A percentile compares a stretch with the other conserved stretches of the same genome.
These are phyloP conservation scores for Nephotettix cincticeps DNA, from an alignment of 1,140 invertebrate genomes.

Conservation along the genomic window DNA sequence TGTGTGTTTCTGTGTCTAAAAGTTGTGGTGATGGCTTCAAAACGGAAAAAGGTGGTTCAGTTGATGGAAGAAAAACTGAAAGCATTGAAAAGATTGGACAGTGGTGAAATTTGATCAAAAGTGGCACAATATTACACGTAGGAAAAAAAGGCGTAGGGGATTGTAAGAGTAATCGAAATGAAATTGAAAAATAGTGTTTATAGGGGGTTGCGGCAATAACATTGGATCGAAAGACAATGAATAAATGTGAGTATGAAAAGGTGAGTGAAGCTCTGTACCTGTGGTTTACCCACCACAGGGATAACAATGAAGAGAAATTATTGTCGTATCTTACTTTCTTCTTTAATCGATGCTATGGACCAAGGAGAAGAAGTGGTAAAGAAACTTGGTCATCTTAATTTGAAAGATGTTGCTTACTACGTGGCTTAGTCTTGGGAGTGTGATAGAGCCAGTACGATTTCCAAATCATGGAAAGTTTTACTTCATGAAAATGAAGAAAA, in stretches of 20 bases:
- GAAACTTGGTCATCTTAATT: conserved; percentile 7
- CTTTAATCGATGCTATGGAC: conserved; percentile 18
- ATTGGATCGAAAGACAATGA: conserved; percentile 22
- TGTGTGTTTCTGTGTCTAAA: too few species aligned
- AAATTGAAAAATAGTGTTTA: conserved; percentile 28
- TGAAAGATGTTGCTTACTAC: conserved; percentile 17
- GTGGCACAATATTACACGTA: too few species aligned
- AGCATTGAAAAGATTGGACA: too few species aligned
- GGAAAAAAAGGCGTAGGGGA: background rate
- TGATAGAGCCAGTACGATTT: conserved; percentile 7
- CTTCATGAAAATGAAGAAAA: conserved; percentile 11
- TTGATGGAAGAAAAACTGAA: too few species aligned
- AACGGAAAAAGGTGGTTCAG: too few species aligned
- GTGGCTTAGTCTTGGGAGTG: conserved; percentile 1
- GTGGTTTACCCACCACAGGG: conserved; percentile 28
- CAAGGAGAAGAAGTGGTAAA: conserved; percentile 9
- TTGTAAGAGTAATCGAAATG: conserved; percentile 27
- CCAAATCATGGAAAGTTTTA: conserved; percentile 17
- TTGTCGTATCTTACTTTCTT: background rate
- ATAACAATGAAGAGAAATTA: too few species aligned
- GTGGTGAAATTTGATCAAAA: too few species aligned
- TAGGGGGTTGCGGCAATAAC: conserved; percentile 11
- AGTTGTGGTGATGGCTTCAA: too few species aligned
- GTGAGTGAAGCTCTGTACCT: conserved; percentile 23
- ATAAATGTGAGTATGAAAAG: conserved; percentile 32